Evolutionary conservation across 2,888 invertebrate species (phyloP).

Genomic region (Plagodis dolabraria): DNA sequence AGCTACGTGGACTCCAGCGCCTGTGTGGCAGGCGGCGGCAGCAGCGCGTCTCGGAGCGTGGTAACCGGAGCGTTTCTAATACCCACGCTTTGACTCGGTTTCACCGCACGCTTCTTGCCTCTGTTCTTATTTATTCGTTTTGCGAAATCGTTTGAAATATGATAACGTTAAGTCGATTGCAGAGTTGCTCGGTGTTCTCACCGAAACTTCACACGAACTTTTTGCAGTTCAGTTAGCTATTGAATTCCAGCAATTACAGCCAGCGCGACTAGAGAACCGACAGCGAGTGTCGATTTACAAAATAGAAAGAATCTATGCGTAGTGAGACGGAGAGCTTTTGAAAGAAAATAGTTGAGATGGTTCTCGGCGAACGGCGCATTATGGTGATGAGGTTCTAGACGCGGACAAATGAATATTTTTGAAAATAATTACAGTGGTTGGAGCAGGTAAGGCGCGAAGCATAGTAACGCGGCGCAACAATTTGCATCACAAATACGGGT

Average conservation of each 20-base stretch:
- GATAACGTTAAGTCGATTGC: conserved; percentile 78
- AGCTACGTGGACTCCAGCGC: conserved; percentile 29
- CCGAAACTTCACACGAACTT: conserved; percentile 78
- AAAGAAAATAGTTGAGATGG: conserved; percentile 32
- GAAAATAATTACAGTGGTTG: conserved; percentile 76
- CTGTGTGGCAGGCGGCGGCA: conserved; percentile 32
- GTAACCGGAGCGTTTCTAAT: conserved; percentile 85
- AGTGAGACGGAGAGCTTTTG: conserved; percentile 27
- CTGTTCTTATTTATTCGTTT: conserved; percentile 82
- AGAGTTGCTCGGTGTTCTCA: conserved; percentile 71
- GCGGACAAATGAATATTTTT: conserved; percentile 81
- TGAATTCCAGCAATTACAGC: conserved; percentile 70
- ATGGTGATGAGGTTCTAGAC: conserved; percentile 65
- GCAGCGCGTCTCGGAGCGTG: conserved; percentile 63
- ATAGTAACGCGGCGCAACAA: conserved; percentile 69
- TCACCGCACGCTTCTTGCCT: conserved; percentile 84
- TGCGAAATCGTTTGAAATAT: conserved; percentile 84
- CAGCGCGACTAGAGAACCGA: conserved; percentile 48
- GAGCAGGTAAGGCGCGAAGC: conserved; percentile 75
- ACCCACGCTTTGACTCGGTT: conserved; percentile 83
- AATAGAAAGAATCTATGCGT: conserved; percentile 43
- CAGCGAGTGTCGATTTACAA: conserved; percentile 59
- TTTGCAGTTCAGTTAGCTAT: conserved; percentile 72
- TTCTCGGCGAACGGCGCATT: conserved; percentile 50
- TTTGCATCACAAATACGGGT: conserved; percentile 75